These are phyloP conservation scores for Clangula hyemalis DNA, from an alignment of 2,797 vertebrate genomes.

Conservation along the genomic window DNA sequence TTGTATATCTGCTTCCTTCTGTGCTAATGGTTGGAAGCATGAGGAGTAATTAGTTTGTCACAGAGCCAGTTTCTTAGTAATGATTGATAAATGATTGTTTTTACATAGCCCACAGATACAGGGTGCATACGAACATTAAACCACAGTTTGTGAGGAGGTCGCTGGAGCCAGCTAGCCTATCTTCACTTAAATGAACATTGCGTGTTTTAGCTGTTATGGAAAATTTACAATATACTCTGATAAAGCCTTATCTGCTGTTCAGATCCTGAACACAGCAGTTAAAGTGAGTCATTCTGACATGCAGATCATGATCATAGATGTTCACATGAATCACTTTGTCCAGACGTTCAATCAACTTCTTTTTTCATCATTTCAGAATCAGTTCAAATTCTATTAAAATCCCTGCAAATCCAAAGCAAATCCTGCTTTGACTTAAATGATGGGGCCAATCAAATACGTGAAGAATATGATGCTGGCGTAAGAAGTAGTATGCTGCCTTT, in stretches of 20 bases:
- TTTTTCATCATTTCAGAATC: not conserved
- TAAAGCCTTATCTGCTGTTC: slow-evolving; percentile 1
- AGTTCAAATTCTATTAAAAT: not conserved
- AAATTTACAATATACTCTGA: slow-evolving; percentile 4
- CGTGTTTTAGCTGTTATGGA: not conserved
- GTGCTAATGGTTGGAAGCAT: slow-evolving; percentile 15
- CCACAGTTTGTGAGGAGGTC: not conserved
- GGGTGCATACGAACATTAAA: not conserved
- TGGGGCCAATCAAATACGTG: not conserved
- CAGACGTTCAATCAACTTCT: not conserved
- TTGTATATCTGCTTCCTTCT: slow-evolving; percentile 41
- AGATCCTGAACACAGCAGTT: not conserved
- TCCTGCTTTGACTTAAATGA: not conserved
- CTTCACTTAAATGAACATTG: not conserved
- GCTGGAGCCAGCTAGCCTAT: not conserved
- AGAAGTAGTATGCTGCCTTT: not conserved
- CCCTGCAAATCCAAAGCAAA: not conserved
- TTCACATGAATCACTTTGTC: not conserved
- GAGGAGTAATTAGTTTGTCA: slow-evolving; percentile 44
- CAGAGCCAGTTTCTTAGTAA: slow-evolving; percentile 34
- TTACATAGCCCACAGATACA: not conserved
- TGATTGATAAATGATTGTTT: slow-evolving; percentile 40
- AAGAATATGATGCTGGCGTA: not conserved
- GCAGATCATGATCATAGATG: not conserved
- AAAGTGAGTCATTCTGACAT: not conserved